Conservation (phyloP, 2,797 vertebrate species). For the Glossophaga mutica region DNA sequence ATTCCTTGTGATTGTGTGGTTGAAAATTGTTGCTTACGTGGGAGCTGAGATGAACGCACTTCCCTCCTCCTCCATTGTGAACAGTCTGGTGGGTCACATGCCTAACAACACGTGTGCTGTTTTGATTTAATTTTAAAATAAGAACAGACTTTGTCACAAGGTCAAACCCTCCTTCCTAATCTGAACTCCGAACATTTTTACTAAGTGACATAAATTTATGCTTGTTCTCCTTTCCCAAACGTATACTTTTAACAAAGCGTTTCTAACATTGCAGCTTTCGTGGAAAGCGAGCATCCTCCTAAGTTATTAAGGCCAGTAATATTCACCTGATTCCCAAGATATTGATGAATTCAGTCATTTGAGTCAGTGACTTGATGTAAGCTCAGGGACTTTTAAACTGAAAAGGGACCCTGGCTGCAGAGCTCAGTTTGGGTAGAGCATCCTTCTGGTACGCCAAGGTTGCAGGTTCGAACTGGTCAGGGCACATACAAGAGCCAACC, state of each 20-base stretch:
- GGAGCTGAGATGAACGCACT: not conserved
- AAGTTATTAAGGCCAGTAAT: not conserved
- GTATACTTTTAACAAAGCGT: not conserved
- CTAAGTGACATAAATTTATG: not conserved
- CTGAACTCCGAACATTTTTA: not conserved
- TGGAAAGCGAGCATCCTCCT: not conserved
- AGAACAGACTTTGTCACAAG: not conserved
- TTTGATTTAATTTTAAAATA: slow-evolving; percentile 30
- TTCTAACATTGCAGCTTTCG: not conserved
- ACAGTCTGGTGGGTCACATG: not conserved
- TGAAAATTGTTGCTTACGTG: not conserved
- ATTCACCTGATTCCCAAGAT: not conserved
- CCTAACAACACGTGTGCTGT: not conserved
- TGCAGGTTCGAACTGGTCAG: not conserved
- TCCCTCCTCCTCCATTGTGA: not conserved
- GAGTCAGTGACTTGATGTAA: slow-evolving; percentile 9
- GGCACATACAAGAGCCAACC: not conserved
- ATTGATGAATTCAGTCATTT: not conserved
- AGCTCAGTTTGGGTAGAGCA: not conserved
- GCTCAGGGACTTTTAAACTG: slow-evolving; percentile 3
- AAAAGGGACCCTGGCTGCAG: not conserved
- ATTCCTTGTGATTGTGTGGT: not conserved
- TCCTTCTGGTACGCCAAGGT: not conserved
- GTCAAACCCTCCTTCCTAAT: not conserved
- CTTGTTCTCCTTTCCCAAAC: not conserved